Base-by-base conservation (phyloP, 2,113 vertebrate species). In the Ptychochromis oligacanthus region DNA sequence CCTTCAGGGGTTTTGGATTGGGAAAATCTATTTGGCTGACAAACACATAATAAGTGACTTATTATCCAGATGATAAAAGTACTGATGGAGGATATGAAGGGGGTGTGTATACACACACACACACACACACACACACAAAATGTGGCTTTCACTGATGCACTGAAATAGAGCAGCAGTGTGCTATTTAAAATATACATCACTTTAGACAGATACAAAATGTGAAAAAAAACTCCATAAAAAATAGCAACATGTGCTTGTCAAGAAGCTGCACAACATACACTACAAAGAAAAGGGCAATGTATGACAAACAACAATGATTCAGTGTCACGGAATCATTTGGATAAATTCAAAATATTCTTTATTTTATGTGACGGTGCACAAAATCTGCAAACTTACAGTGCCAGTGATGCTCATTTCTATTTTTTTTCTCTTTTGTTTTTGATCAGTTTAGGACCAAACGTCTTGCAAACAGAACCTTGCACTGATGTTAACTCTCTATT, bases 1-100 rank as follows among this genome's bases (percentile, higher is more conserved):
- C 81, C 79, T 87, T 70, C 58, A 76, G 82, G 81, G 57, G 5
- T 40, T 80, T 80, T n/a, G 8, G 64, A 72, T 84, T 52, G 36
- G 60, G 11, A 82, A 82, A 57, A 5, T 4, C 28, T 60, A 36
- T 75, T 59, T 49, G 43, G 55, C 57, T 76, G 70, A 75, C 80
- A 80, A 84, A 88, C 70, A 57, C 22, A 34, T 40, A 46, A 76
- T 52, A 76, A 86, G 8, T 65, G 54, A 57, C 65, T 78, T 85
- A 60, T 86, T 64, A 82, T 82, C 54, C 24, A 3, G 3, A 58
- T 4, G 59, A 85, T 70, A 24, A 75, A 13, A 59, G 74, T 80
- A 13, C 34, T 28, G 15, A 82, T 11, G 26, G 76, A 57, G 34
- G 31, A 60, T 15, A 18, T 55, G 52, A 62, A 43, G 57, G 9